Conservation (phyloP, 2,888 invertebrate species). For the Eurois occulta region DNA sequence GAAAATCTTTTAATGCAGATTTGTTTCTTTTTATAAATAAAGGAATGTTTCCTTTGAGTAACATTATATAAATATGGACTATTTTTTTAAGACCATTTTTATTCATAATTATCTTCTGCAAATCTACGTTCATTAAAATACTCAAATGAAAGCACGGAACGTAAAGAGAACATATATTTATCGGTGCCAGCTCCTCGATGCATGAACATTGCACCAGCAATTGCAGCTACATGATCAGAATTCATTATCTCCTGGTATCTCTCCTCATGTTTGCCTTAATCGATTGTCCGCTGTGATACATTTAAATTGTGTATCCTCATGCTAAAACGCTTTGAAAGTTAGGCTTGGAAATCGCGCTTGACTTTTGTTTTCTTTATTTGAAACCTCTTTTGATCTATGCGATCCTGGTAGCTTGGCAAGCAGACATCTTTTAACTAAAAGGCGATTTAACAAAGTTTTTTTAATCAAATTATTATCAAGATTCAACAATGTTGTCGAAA, state of each 20-base stretch:
- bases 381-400: constrained; percentile 10
- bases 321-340: constrained; percentile 57
- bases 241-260: constrained; percentile 53
- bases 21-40: too few species aligned
- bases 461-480: neutral
- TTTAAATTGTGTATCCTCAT: constrained; percentile 55
- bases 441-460: neutral
- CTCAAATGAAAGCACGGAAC: neutral
- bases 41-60: too few species aligned
- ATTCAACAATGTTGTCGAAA: neutral
- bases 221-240: constrained; percentile 52
- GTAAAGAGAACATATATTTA: constrained; percentile 26
- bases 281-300: constrained; percentile 59
- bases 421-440: too few species aligned
- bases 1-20: too few species aligned
- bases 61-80: too few species aligned
- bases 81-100: too few species aligned
- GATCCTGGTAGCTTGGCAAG: constrained; percentile 31
- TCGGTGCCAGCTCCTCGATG: neutral
- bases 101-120: too few species aligned
- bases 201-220: constrained; percentile 43
- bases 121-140: neutral
- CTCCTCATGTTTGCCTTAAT: constrained; percentile 57
- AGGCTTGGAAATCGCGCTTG: neutral
- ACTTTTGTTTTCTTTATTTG: constrained; percentile 22